These are phyloP conservation scores for Hassar affinis DNA, from an alignment of 2,113 vertebrate species.

Conservation along the genomic window DNA sequence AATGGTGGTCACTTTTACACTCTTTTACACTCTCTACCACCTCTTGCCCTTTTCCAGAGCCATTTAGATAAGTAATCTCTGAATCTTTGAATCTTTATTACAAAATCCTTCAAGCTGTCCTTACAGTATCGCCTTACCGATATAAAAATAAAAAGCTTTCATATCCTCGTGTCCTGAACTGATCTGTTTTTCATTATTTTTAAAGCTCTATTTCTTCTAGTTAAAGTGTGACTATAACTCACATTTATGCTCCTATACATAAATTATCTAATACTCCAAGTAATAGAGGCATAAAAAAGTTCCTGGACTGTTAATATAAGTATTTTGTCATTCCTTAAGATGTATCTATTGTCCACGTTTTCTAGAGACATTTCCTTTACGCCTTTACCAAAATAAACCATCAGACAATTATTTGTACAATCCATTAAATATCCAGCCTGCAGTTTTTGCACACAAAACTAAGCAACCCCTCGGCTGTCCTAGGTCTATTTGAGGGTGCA, in stretches of 20 bases:
- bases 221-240: slow-evolving; percentile 6
- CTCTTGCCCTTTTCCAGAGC: not conserved
- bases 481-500: not conserved
- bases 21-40: too few relatives aligned
- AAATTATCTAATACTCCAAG: not conserved
- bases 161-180: not conserved
- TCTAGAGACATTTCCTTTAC: not conserved
- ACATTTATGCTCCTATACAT: not conserved
- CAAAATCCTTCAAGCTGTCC: slow-evolving; percentile 9
- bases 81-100: slow-evolving; percentile 19
- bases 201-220: not conserved
- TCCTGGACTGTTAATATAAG: not conserved
- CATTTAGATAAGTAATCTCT: slow-evolving; percentile 19
- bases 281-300: not conserved
- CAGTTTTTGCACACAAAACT: not conserved
- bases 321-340: not conserved
- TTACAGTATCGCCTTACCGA: slow-evolving; percentile 8
- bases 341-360: not conserved
- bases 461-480: not conserved
- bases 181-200: slow-evolving; percentile 12
- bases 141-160: not conserved
- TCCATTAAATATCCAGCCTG: not conserved
- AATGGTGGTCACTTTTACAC: not conserved
- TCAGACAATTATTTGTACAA: not conserved
- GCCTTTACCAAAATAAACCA: not conserved